phyloP scores from a whole-genome alignment of 2,113 vertebrate species.

The Felis catus region F.catus_Fca126_mat1.0 CM031415.1:178971001-178971500 shows the following conservation, averaged over 20 bases:
- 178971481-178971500: background rate
- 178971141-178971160: background rate
- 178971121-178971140: background rate
- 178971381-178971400: slow-evolving; percentile 35
- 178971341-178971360: slow-evolving; percentile 30
- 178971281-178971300: slow-evolving; percentile 45
- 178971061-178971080: background rate
- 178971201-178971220: slow-evolving; percentile 4
- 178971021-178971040: background rate
- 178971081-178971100: background rate
- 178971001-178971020: background rate
- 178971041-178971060: background rate
- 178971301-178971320: slow-evolving; percentile 14
- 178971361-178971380: background rate
- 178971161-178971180: background rate
- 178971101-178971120: background rate
- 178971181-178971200: background rate
- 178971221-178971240: background rate
- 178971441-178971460: slow-evolving; percentile 11
- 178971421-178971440: slow-evolving; percentile 49
- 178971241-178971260: slow-evolving; percentile 47
- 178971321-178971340: slow-evolving; percentile 64
- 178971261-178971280: slow-evolving; percentile 28
- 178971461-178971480: background rate
- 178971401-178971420: background rate